phyloP scores from a whole-genome alignment of 2,797 vertebrate species.

The Synaphobranchus kaupii region DNA sequence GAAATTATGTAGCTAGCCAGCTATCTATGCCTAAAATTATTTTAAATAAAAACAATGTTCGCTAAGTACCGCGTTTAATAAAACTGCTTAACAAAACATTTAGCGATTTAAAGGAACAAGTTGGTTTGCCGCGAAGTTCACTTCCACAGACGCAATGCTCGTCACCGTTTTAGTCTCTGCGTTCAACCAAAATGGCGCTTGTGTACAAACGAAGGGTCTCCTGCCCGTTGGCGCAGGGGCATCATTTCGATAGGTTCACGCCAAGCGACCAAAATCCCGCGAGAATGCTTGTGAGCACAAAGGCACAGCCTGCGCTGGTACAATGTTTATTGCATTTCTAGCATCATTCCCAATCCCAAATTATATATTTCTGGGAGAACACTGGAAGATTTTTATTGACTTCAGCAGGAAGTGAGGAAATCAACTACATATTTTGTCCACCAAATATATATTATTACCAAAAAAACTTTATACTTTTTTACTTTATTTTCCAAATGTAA shows the following conservation, averaged over 20 bases:
- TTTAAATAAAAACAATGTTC: not conserved
- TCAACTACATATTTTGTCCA: too few relatives aligned
- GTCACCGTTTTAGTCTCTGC: not conserved
- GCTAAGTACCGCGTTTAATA: not conserved
- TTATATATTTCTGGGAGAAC: too few relatives aligned
- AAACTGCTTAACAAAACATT: not conserved
- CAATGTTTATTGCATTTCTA: too few relatives aligned
- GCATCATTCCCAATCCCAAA: too few relatives aligned
- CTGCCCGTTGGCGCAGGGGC: conserved; percentile 11
- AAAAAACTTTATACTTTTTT: too few relatives aligned
- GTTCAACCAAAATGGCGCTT: conserved; percentile 36
- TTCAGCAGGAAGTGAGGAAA: too few relatives aligned
- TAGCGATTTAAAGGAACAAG: not conserved
- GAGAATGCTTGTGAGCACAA: not conserved
- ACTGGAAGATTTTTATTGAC: too few relatives aligned
- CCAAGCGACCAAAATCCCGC: conserved; percentile 1
- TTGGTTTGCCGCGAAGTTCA: not conserved
- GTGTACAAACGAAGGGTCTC: conserved; percentile 28
- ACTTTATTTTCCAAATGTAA: too few relatives aligned
- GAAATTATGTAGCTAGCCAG: not conserved
- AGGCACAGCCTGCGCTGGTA: not conserved
- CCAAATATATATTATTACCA: too few relatives aligned
- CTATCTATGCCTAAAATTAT: not conserved
- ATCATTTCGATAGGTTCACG: not conserved
- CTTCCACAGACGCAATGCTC: not conserved